A percentile compares a stretch with the other conserved stretches of the same genome.
Conservation (phyloP, 2,888 invertebrate species). For the Tipula vernalis region DNA sequence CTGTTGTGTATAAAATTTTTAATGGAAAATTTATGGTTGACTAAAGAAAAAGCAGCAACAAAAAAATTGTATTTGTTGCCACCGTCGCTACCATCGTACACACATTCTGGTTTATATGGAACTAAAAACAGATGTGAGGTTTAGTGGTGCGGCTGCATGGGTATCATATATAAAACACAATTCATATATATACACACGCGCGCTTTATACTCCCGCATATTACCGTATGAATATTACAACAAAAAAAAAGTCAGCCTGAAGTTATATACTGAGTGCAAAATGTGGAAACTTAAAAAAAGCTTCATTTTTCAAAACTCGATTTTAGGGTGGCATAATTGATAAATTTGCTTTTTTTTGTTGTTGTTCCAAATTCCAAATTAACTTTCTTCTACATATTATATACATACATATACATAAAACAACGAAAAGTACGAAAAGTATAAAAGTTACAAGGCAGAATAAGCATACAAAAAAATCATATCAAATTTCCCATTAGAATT, state of each 20-base stretch:
- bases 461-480: neutral
- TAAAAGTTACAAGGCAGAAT: neutral
- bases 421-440: neutral
- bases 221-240: neutral
- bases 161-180: neutral
- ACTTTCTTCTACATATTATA: neutral
- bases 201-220: neutral
- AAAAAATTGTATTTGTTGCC: neutral
- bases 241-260: neutral
- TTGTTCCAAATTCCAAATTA: neutral
- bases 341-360: neutral
- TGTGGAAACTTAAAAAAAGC: neutral
- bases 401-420: neutral
- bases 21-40: slow-evolving; percentile 4
- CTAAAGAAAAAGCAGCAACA: neutral
- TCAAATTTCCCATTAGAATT: neutral
- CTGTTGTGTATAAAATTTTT: neutral
- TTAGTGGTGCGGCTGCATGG: neutral
- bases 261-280: neutral
- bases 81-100: neutral
- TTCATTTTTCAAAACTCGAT: neutral
- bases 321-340: neutral
- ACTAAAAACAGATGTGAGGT: neutral
- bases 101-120: neutral
- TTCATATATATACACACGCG: neutral